Base-by-base conservation (phyloP, 2,888 invertebrate species). In the Trilocha varians region DNA sequence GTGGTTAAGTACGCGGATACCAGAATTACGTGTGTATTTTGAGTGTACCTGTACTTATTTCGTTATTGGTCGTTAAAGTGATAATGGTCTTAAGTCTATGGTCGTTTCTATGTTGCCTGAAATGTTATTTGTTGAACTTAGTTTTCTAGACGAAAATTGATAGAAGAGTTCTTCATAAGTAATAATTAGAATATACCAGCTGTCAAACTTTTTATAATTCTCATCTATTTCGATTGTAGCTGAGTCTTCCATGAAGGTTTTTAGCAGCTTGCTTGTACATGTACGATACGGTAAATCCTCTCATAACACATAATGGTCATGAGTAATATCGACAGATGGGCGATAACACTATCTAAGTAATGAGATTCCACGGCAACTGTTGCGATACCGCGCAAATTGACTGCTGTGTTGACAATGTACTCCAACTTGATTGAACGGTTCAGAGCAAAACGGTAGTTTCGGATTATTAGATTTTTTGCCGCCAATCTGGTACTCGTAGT, bases 281-380 rank as follows among this genome's bases (percentile, higher is more conserved):
- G 32, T 16, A 13, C 11, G n/a, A n/a, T n/a, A n/a, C n/a, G n/a
- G n/a, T n/a, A n/a, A n/a, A n/a, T n/a, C n/a, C n/a, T n/a, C n/a
- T n/a, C n/a, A n/a, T n/a, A 17, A 17, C 25, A 32, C 13, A 40
- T 50, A 51, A 50, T 51, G 53, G 48, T 46, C 47, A 49, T 50
- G 48, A 52, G 51, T 45, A 43, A 48, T 41, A 45, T 57, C 56
- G 68, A 75, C 80, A 80, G 76, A 78, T 79, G 80, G 58, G 64
- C 48, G 70, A 75, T 69, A 66, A 44, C 62, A 45, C 49, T 80
- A 80, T 78, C 78, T 59, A 44, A 46, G 55, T 78, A 79, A 79
- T 80, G 68, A 75, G 72, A 65, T 67, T 60, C 56, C 50, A 58
- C 57, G 49, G 60, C 62, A 62, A 62, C 61, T 57, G 60, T 58